These are phyloP conservation scores for Tetragonula carbonaria DNA, from an alignment of 2,888 invertebrate species.

Conservation along the genomic window DNA sequence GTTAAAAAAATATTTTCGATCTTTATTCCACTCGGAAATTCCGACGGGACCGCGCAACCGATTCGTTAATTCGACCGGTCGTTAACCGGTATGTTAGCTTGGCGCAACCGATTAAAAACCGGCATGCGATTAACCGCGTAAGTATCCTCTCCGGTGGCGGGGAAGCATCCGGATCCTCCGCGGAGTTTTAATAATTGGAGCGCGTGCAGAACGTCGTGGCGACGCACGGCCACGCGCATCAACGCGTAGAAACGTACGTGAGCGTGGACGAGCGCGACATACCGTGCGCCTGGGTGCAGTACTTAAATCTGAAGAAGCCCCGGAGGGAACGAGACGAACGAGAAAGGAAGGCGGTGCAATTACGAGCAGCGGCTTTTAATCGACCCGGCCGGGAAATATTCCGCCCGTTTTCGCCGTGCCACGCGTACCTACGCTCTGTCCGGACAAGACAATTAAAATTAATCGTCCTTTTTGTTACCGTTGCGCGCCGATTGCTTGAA, in stretches of 20 bases:
- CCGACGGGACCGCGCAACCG: no score
- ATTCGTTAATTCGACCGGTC: background rate
- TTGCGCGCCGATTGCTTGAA: constrained; percentile 58
- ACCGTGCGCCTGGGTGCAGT: constrained; percentile 58
- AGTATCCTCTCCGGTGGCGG: background rate
- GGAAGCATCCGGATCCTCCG: constrained; percentile 33
- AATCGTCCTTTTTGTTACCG: constrained; percentile 73
- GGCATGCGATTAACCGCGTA: constrained; percentile 10
- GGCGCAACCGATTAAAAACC: constrained; percentile 2
- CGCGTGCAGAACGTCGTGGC: constrained; percentile 53
- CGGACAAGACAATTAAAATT: constrained; percentile 79
- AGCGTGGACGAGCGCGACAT: constrained; percentile 71
- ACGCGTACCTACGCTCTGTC: constrained; percentile 69
- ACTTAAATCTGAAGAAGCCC: constrained; percentile 75
- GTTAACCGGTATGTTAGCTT: background rate
- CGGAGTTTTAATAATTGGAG: constrained; percentile 55
- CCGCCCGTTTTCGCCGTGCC: constrained; percentile 76
- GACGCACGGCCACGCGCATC: constrained; percentile 29
- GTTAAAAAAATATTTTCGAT: background rate
- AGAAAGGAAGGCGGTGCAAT: constrained; percentile 70
- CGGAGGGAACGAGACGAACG: constrained; percentile 46
- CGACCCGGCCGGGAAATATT: constrained; percentile 76
- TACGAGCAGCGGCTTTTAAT: constrained; percentile 78
- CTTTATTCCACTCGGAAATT: background rate
- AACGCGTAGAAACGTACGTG: constrained; percentile 63